Percentiles rank a stretch among this genome's conserved stretches.
Conservation (phyloP, 2,888 invertebrate species). For the Therioaphis trifolii region DNA sequence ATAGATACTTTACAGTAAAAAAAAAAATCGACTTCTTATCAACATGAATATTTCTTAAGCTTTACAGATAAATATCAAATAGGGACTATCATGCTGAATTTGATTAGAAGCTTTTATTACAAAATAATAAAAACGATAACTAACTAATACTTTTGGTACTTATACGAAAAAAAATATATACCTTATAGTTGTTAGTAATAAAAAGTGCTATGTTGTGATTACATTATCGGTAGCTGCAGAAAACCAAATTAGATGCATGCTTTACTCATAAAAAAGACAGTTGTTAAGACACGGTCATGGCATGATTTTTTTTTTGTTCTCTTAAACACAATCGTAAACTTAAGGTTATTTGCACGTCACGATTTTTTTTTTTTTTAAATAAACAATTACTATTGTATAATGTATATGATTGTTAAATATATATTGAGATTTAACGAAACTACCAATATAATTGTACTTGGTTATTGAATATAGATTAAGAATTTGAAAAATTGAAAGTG, state of each 20-base stretch:
- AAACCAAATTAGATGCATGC: slow-evolving; percentile 26
- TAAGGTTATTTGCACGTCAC: slow-evolving; percentile 48
- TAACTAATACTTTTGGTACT: too few species aligned
- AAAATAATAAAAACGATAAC: not conserved
- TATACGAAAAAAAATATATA: not conserved
- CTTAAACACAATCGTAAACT: slow-evolving; percentile 33
- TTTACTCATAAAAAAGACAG: slow-evolving; percentile 16
- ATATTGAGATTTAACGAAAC: slow-evolving; percentile 27
- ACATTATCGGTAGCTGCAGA: not conserved
- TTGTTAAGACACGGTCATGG: slow-evolving; percentile 51
- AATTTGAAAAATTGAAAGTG: slow-evolving; percentile 1
- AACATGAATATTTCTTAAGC: too few species aligned
- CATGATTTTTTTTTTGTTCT: slow-evolving; percentile 43
- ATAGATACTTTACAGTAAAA: too few species aligned
- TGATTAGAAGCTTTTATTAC: not conserved
- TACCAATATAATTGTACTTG: not conserved
- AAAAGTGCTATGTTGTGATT: slow-evolving; percentile 17
- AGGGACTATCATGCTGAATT: not conserved
- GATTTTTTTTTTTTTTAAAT: slow-evolving; percentile 31
- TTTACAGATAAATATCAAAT: too few species aligned
- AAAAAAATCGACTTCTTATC: too few species aligned
- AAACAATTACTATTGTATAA: slow-evolving; percentile 28
- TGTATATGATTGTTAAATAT: slow-evolving; percentile 6
- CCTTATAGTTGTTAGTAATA: not conserved
- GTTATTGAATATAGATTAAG: not conserved